A percentile compares a stretch with the other conserved stretches of the same genome.
phyloP scores from a whole-genome alignment of 1,140 invertebrate species.

The Monomorium pharaonis region DNA sequence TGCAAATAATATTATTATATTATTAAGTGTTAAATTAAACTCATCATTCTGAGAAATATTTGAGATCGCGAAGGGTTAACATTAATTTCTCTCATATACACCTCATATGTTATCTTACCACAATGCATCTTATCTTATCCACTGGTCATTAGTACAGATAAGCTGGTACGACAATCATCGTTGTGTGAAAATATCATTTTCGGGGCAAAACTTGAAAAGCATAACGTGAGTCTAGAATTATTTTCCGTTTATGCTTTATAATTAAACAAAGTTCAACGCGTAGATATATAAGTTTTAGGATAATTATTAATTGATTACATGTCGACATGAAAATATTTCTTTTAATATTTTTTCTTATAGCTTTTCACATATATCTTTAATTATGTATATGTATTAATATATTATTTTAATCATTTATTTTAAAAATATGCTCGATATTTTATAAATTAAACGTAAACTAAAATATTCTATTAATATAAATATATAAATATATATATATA shows the following conservation, averaged over 20 bases:
- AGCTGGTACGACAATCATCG: constrained; percentile 4
- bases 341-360: background rate
- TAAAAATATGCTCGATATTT: background rate
- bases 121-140: constrained; percentile 14
- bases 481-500: too few relatives aligned
- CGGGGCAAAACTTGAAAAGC: background rate
- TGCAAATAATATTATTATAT: too few relatives aligned
- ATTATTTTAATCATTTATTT: background rate
- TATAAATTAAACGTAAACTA: background rate
- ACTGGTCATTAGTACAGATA: constrained; percentile 15
- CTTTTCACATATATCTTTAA: background rate
- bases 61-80: background rate
- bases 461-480: background rate
- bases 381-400: background rate
- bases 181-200: constrained; percentile 29
- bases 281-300: background rate
- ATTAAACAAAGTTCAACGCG: background rate
- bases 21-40: background rate
- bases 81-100: background rate
- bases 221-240: background rate
- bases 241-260: background rate
- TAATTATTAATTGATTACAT: background rate
- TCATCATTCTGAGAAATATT: background rate
- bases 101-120: background rate
- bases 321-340: background rate